Conservation (phyloP, 2,797 vertebrate genomes). For the Pachyuromys duprasi region DNA sequence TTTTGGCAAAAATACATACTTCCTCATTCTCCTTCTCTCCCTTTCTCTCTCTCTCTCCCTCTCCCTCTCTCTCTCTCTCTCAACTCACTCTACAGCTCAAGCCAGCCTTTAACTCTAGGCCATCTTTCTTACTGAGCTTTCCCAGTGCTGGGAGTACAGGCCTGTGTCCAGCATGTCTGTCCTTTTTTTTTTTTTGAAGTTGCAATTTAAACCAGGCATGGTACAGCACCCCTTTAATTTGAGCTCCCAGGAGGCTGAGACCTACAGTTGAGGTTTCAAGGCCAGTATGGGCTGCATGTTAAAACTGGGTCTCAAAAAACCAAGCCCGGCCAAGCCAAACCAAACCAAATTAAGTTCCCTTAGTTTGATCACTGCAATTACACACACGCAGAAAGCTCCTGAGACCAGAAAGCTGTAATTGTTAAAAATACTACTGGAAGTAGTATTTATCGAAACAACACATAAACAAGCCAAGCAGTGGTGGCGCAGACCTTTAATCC, state of each 20-base stretch:
- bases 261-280: not conserved
- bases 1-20: not conserved
- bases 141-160: not conserved
- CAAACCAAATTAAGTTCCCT: not conserved
- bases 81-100: not conserved
- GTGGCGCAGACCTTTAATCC: no score
- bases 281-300: not conserved
- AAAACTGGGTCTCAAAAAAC: not conserved
- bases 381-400: not conserved
- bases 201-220: not conserved
- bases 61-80: not conserved
- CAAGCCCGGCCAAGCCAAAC: not conserved
- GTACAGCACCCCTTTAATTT: not conserved
- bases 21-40: not conserved
- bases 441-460: not conserved
- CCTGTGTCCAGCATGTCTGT: not conserved
- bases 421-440: not conserved
- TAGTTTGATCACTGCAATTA: not conserved
- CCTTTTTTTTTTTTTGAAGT: constrained; percentile 10
- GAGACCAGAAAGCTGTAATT: constrained; percentile 6
- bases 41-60: not conserved
- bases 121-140: not conserved
- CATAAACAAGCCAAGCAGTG: not conserved
- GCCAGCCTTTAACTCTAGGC: not conserved
- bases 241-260: not conserved